Conservation (phyloP, 2,888 invertebrate genomes). For the Pemphredon lugubris region DNA sequence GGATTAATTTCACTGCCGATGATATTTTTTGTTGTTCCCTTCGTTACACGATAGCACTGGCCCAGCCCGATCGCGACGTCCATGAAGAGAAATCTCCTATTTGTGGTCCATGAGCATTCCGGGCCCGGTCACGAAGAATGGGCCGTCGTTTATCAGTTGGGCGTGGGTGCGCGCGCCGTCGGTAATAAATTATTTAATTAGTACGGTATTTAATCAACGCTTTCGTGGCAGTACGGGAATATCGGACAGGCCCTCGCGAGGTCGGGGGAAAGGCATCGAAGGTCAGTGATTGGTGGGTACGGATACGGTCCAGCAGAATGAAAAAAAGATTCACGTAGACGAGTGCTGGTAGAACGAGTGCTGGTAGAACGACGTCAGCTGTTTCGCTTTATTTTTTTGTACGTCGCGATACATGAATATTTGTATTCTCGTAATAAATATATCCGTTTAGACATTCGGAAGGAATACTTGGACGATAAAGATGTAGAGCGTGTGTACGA, state of each 20-base stretch:
- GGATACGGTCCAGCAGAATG: background rate
- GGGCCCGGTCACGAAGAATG: constrained; percentile 49
- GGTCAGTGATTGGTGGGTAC: constrained; percentile 31
- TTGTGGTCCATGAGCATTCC: constrained; percentile 38
- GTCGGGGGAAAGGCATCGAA: constrained; percentile 4
- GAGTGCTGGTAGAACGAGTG: too few species aligned
- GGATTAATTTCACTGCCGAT: constrained; percentile 42
- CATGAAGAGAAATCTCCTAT: constrained; percentile 53
- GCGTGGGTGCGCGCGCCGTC: constrained; percentile 51
- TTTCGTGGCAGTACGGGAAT: constrained; percentile 27
- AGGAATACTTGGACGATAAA: too few species aligned
- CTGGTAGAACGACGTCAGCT: too few species aligned
- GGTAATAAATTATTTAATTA: constrained; percentile 76
- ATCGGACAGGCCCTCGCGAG: constrained; percentile 17
- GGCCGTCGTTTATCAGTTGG: constrained; percentile 66
- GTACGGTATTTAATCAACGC: constrained; percentile 73
- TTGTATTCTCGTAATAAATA: too few species aligned
- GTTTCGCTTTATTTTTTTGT: too few species aligned
- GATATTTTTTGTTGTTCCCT: constrained; percentile 30
- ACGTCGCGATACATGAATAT: too few species aligned
- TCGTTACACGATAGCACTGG: constrained; percentile 34
- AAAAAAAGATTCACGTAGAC: too few species aligned
- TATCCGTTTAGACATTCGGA: too few species aligned
- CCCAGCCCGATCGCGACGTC: constrained; percentile 33
- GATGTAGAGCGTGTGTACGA: too few species aligned